A percentile compares a stretch with the other conserved stretches of the same genome.
Conservation (phyloP, 2,888 invertebrate species). For the Gymnosoma rotundatum region DNA sequence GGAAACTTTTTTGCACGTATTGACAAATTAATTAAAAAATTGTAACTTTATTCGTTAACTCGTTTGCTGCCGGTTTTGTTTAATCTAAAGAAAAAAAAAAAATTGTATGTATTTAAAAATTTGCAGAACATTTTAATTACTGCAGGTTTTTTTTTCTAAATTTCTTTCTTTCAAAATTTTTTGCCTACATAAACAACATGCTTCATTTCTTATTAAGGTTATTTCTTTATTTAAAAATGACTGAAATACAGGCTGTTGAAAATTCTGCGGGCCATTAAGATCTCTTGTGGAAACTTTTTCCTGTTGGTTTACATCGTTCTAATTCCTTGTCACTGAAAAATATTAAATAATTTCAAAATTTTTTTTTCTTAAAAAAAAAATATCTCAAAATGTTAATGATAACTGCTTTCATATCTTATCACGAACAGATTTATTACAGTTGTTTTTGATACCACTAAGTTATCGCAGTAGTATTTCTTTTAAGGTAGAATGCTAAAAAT, state of each 20-base stretch:
- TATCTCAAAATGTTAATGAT: neutral
- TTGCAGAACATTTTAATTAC: too few relatives aligned
- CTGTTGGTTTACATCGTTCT: neutral
- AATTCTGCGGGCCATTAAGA: too few relatives aligned
- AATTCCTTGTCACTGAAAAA: neutral
- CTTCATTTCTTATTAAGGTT: too few relatives aligned
- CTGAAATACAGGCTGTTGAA: too few relatives aligned
- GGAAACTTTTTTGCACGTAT: conserved; percentile 35
- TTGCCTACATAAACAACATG: too few relatives aligned
- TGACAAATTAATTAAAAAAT: conserved; percentile 32
- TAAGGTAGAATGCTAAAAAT: conserved; percentile 1
- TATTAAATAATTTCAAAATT: too few relatives aligned
- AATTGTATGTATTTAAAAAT: too few relatives aligned
- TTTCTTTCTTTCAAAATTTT: too few relatives aligned
- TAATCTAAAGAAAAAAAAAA: too few relatives aligned
- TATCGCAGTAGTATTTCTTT: neutral
- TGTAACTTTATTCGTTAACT: conserved; percentile 17
- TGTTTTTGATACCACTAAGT: conserved; percentile 4
- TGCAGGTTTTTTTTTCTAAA: too few relatives aligned
- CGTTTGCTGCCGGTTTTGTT: conserved; percentile 1
- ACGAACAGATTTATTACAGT: conserved; percentile 27
- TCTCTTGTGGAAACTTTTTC: too few relatives aligned
- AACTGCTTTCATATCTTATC: conserved; percentile 44
- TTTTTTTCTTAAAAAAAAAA: neutral
- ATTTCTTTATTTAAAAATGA: too few relatives aligned